Evolutionary conservation across 2,888 invertebrate species (phyloP).

Genomic region (Lydus trimaculatus): DNA sequence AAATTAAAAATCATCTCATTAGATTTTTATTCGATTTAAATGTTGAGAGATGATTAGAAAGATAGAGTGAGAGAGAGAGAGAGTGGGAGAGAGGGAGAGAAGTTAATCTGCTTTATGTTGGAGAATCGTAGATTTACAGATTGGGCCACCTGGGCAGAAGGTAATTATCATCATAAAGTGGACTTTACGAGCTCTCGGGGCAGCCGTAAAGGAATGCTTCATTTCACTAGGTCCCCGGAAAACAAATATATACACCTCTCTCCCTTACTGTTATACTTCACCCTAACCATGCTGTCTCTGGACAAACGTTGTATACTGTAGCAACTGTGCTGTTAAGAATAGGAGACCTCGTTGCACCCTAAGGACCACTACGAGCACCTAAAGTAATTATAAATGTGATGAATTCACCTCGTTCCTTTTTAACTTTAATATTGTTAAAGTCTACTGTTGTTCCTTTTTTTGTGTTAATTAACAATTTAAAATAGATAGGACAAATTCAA

Average conservation of each 20-base stretch:
- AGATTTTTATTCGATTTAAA: not conserved
- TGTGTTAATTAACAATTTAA: constrained; percentile 46
- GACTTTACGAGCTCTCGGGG: constrained; percentile 60
- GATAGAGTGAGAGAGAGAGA: not conserved
- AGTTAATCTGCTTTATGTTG: not conserved
- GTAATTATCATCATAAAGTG: constrained; percentile 63
- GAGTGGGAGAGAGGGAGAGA: not conserved
- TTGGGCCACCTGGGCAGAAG: constrained; percentile 40
- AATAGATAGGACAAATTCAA: constrained; percentile 18
- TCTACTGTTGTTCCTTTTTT: constrained; percentile 36
- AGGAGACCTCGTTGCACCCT: constrained; percentile 43
- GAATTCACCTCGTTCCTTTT: constrained; percentile 53
- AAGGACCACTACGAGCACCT: constrained; percentile 54
- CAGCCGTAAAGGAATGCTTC: constrained; percentile 58
- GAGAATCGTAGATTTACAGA: constrained; percentile 24
- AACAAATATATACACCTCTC: constrained; percentile 51
- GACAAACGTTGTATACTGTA: constrained; percentile 32
- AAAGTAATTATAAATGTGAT: constrained; percentile 59
- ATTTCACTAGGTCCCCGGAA: constrained; percentile 48
- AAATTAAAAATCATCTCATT: not conserved
- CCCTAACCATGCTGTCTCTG: constrained; percentile 33
- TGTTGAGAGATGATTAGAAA: not conserved
- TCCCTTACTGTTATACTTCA: constrained; percentile 29
- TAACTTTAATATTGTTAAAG: constrained; percentile 52
- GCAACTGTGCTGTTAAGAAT: constrained; percentile 42